Evolutionary conservation across 2,797 vertebrate species (phyloP).

Genomic region (Chelonia mydas): DNA sequence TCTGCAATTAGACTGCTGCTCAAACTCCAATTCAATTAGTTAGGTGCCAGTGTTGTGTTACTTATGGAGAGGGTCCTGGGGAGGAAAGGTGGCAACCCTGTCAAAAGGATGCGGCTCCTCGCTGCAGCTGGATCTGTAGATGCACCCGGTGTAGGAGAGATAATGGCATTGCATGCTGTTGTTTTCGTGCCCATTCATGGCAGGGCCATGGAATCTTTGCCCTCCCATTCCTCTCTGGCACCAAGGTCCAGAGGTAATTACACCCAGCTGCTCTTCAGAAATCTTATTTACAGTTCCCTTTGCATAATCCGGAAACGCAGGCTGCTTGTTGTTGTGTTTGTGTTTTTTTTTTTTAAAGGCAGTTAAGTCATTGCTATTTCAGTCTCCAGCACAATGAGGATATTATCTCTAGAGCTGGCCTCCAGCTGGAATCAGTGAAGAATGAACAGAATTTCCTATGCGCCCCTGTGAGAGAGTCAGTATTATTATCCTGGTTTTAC

Average conservation of each 20-base stretch:
- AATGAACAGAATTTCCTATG: background rate
- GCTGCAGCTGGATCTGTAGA: conserved; percentile 58
- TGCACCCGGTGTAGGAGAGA: background rate
- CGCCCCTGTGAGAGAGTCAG: rapidly evolving
- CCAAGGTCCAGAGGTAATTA: background rate
- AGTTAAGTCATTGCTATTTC: background rate
- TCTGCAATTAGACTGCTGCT: conserved; percentile 63
- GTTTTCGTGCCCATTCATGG: background rate
- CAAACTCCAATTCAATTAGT: conserved; percentile 70
- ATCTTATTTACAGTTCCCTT: background rate
- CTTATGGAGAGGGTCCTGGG: conserved; percentile 32
- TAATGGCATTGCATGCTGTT: conserved; percentile 36
- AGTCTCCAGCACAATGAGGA: rapidly evolving
- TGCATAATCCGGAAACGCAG: rapidly evolving
- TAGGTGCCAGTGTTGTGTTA: conserved; percentile 57
- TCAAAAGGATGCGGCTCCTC: conserved; percentile 69
- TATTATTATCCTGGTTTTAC: background rate
- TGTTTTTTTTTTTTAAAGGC: background rate
- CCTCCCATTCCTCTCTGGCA: background rate
- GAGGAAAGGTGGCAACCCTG: conserved; percentile 71
- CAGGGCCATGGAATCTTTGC: background rate
- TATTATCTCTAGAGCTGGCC: background rate
- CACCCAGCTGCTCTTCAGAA: background rate
- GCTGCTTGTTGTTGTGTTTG: background rate
- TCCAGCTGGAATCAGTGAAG: background rate